Evolutionary conservation across 1,140 invertebrate genomes (phyloP), one percentile per base, ranked within the genome.

Genomic region (Sarcophaga bullata): DNA sequence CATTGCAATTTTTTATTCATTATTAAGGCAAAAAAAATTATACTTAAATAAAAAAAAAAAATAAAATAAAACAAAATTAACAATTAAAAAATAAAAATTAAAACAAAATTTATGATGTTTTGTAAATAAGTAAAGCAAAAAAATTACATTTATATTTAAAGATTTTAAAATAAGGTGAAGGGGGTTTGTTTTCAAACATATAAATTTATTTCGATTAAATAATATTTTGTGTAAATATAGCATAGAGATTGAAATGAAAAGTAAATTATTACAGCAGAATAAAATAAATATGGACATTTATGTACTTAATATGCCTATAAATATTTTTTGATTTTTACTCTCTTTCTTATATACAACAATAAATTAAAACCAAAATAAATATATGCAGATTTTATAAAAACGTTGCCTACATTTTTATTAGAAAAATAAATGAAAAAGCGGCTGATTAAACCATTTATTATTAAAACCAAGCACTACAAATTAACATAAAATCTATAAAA

Each of bases 1-100:
- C 52, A 54, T 80, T 82, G 82, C 82, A 80, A 82, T 82, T 82
- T 81, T 84, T 83, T 83, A 80, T 78, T 82, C 72, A 84, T 82
- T n/a, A 52, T 68, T 47, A 83, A 80, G 19, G 68, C 13, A 80
- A 62, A 54, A 15, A 73, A 15, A 37, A 37, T 37, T 37, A 37
- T 37, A 37, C 25, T 37, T 37, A 37, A 37, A 37, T 4, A 75
- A 49, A 73, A 80, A 72, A 81, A 73, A 58, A 78, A 82, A 82
- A 81, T 50, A 10, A 84, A 49, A 13, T 73, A 84, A 2, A 73
- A 73, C 5, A 73, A 73, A 73, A 37, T 37, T 37, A 37, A 47
- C 15, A 84, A 85, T 62, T 10, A 75, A 37, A 48, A 76, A 80
- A 80, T 10, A 80, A 37, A 37, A 80, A 37, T 37, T 37, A 37